Evolutionary conservation across 23 tunicate species (phyloP).

Genomic region (Ascidia mentula): DNA sequence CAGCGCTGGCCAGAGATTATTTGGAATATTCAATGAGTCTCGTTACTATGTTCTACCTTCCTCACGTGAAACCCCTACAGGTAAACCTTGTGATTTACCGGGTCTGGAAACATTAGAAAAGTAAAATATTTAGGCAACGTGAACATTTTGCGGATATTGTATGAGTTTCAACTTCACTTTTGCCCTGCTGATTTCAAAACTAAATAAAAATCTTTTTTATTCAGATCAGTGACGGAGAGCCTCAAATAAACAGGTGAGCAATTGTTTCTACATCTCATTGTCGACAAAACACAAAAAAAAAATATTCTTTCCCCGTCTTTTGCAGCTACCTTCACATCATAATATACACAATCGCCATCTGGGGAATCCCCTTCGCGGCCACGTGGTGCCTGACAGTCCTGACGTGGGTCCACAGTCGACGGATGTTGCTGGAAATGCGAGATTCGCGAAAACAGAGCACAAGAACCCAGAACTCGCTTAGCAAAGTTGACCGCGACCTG

Average conservation of each 20-base stretch:
- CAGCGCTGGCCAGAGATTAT: constrained; percentile 37
- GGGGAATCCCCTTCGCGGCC: constrained; percentile 76
- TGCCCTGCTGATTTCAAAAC: no score
- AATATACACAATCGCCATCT: constrained; percentile 60
- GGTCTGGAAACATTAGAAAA: no score
- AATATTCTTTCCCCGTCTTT: background rate
- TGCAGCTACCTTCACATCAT: constrained; percentile 35
- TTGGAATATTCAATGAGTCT: constrained; percentile 45
- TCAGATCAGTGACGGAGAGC: background rate
- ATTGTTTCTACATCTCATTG: background rate
- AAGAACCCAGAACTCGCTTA: constrained; percentile 29
- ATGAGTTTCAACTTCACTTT: background rate
- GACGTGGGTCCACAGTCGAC: constrained; percentile 59
- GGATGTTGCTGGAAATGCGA: constrained; percentile 71
- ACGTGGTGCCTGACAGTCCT: constrained; percentile 80
- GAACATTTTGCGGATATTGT: no score
- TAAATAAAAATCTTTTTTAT: background rate
- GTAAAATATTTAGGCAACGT: no score
- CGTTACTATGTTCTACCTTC: constrained; percentile 51
- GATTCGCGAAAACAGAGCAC: constrained; percentile 44
- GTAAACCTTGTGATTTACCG: no score
- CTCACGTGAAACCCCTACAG: constrained; percentile 51
- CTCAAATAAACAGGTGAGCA: background rate
- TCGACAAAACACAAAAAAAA: background rate
- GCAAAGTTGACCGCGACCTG: constrained; percentile 67